Evolutionary conservation across 1,140 invertebrate species (phyloP).

Genomic region (Drosophila sechellia): DNA sequence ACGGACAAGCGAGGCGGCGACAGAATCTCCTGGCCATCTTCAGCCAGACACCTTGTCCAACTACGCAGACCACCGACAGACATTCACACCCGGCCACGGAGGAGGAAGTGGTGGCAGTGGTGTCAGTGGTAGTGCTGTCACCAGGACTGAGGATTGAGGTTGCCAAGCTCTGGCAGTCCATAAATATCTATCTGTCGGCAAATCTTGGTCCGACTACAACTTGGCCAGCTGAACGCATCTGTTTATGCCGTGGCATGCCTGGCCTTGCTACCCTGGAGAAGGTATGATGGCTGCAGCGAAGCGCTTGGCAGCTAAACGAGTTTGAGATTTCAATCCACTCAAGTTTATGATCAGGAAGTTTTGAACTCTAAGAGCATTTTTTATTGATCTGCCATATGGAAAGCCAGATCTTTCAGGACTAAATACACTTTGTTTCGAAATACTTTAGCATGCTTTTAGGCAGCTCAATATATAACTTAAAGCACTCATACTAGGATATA

Average conservation of each 20-base stretch:
- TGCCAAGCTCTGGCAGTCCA: constrained; percentile 61
- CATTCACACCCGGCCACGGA: constrained; percentile 17
- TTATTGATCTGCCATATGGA: no score
- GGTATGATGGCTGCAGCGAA: not conserved
- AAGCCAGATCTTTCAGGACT: no score
- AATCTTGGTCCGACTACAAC: constrained; percentile 44
- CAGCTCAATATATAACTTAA: not conserved
- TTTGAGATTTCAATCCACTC: not conserved
- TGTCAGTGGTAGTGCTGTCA: not conserved
- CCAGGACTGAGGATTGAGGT: constrained; percentile 7
- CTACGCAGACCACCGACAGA: constrained; percentile 40
- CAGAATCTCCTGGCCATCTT: constrained; percentile 23
- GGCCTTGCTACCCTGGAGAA: constrained; percentile 8
- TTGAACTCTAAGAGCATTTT: no score
- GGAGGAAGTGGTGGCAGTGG: not conserved
- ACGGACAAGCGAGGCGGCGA: not conserved
- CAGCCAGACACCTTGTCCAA: constrained; percentile 44
- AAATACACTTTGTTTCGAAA: no score
- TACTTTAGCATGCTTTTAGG: not conserved
- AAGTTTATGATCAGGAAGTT: no score
- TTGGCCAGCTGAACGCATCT: constrained; percentile 47
- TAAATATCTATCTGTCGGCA: constrained; percentile 65
- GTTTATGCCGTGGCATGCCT: constrained; percentile 7
- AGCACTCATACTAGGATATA: no score
- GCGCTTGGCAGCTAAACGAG: not conserved